These are phyloP conservation scores for Epizoanthus fatuus DNA, from an alignment of 92 coral and sea anemone species.

Conservation along the genomic window DNA sequence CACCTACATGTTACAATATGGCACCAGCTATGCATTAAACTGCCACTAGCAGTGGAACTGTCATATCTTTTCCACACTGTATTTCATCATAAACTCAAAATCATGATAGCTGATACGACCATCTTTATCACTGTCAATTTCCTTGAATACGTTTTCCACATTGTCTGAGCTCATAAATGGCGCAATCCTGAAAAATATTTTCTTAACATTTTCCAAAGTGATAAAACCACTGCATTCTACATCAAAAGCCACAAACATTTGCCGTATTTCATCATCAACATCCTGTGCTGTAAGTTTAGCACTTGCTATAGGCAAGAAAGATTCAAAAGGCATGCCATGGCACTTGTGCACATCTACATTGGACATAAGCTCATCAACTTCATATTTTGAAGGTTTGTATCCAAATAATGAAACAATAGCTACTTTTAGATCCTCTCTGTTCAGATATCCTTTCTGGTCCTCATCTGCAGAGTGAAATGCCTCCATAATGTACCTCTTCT, in stretches of 20 bases:
- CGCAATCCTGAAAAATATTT: slow-evolving; percentile 78
- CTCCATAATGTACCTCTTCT: slow-evolving; percentile 64
- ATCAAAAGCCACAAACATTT: slow-evolving; percentile 96
- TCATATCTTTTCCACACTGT: slow-evolving; percentile 27
- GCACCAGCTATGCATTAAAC: too few species aligned
- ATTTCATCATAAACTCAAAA: slow-evolving; percentile 97
- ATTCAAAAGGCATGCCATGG: slow-evolving; percentile 68
- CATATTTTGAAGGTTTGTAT: slow-evolving; percentile 93
- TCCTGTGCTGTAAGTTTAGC: slow-evolving; percentile 83
- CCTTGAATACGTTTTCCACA: slow-evolving; percentile 86
- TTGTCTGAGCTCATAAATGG: slow-evolving; percentile 85
- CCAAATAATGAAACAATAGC: slow-evolving; percentile 94
- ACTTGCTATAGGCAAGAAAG: slow-evolving; percentile 74
- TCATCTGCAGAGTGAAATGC: slow-evolving; percentile 85
- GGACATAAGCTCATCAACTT: slow-evolving; percentile 83
- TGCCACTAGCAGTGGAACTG: not conserved
- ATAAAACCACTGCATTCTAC: slow-evolving; percentile 90
- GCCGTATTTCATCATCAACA: slow-evolving; percentile 89
- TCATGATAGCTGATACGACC: slow-evolving; percentile 93
- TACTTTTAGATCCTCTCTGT: slow-evolving; percentile 89
- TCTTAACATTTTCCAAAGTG: slow-evolving; percentile 83
- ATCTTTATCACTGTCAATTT: slow-evolving; percentile 94
- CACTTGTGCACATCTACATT: slow-evolving; percentile 40
- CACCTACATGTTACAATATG: too few species aligned
- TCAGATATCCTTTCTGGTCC: slow-evolving; percentile 81